Percentiles rank a stretch among this genome's conserved stretches.
Evolutionary conservation across 2,113 vertebrate species (phyloP).

Genomic region (Ptilonorhynchus violaceus): DNA sequence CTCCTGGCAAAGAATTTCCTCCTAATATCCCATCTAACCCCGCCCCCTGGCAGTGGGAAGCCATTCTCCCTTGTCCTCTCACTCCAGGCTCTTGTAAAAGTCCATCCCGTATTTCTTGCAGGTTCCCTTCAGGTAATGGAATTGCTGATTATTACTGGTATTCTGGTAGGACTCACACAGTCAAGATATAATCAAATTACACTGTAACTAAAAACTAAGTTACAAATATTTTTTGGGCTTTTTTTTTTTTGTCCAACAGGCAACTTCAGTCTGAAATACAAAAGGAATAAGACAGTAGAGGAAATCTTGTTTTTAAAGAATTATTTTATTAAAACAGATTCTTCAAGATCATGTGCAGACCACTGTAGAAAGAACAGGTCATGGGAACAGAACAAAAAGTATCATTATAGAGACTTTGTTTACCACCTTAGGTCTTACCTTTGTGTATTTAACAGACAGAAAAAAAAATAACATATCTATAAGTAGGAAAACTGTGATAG

Average conservation of each 20-base stretch:
- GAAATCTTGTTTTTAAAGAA: neutral
- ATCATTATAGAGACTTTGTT: neutral
- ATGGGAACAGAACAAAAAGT: neutral
- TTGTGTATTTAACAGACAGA: neutral
- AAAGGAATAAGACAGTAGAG: neutral
- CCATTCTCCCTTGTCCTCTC: neutral
- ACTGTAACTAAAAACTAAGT: neutral
- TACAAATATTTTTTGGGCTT: neutral
- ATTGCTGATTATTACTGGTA: neutral
- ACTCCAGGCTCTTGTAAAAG: neutral
- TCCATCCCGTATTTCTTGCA: neutral
- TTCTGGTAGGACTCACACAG: neutral
- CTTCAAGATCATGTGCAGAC: neutral
- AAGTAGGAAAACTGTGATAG: neutral
- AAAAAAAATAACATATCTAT: neutral
- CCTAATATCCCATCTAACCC: too few species aligned
- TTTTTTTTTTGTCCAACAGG: neutral
- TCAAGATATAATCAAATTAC: neutral
- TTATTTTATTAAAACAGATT: neutral
- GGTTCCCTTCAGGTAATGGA: neutral
- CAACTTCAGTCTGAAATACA: neutral
- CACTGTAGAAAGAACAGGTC: neutral
- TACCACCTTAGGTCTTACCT: neutral
- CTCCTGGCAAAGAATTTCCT: fast-evolving
- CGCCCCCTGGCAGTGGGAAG: neutral